Percentiles rank a stretch among this genome's conserved stretches.
Conservation (phyloP, 2,113 vertebrate species). For the Tachycineta bicolor region DNA sequence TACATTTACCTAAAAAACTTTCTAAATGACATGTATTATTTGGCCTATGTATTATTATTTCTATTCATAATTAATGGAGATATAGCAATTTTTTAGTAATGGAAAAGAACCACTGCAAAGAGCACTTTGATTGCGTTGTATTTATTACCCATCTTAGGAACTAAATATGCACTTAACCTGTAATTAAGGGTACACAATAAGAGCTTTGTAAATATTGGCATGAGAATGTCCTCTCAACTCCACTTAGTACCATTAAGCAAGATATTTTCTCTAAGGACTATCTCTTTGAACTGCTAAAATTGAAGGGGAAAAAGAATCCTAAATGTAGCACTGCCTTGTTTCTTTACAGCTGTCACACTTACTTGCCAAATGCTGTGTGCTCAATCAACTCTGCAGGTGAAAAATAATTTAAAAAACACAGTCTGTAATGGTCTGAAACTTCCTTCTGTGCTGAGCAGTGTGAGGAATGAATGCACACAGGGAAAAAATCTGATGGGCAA, state of each 20-base stretch:
- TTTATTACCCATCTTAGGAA: background rate
- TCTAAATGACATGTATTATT: background rate
- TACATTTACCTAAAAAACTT: background rate
- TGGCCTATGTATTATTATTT: background rate
- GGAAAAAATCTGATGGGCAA: background rate
- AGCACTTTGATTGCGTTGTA: background rate
- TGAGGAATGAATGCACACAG: background rate
- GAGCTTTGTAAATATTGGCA: constrained; percentile 14
- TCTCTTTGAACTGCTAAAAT: background rate
- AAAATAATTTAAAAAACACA: background rate
- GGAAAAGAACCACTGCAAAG: background rate
- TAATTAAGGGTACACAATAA: constrained; percentile 30
- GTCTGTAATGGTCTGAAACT: background rate
- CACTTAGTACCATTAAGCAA: background rate
- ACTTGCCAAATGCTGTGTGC: background rate
- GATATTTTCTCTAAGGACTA: background rate
- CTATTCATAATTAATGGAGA: constrained; percentile 46
- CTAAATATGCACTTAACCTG: constrained; percentile 13
- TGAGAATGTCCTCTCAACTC: background rate
- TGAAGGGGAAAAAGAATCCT: background rate
- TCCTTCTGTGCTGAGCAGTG: background rate
- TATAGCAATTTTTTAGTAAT: constrained; percentile 9
- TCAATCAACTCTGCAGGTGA: background rate
- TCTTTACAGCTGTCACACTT: background rate
- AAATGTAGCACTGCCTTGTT: background rate